Evolutionary conservation across 2,797 vertebrate genomes (phyloP).

Genomic region (Mycteria americana): DNA sequence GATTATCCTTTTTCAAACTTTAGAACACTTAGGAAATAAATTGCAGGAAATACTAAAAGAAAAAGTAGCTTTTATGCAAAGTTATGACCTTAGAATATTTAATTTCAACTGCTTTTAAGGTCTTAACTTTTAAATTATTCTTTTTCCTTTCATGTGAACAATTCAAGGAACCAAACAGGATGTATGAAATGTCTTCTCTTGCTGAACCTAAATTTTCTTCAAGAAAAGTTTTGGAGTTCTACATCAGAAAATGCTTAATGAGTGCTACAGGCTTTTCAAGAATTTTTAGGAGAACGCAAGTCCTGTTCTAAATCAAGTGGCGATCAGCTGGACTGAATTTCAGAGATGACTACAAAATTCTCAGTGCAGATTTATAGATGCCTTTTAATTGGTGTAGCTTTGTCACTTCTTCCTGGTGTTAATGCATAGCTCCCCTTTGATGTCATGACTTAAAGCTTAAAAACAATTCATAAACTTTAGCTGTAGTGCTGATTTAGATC

Average conservation of each 20-base stretch:
- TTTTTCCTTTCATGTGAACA: neutral
- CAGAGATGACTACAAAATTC: neutral
- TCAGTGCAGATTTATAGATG: neutral
- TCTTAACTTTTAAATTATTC: neutral
- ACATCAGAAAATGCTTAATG: neutral
- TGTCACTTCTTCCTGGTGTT: neutral
- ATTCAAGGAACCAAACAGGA: neutral
- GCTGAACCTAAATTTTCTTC: neutral
- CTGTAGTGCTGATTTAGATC: neutral
- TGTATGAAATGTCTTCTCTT: neutral
- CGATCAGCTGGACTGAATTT: neutral
- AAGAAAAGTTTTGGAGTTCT: neutral
- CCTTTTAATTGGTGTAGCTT: neutral
- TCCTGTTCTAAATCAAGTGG: neutral
- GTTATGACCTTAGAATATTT: neutral
- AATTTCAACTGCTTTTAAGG: neutral
- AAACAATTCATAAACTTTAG: neutral
- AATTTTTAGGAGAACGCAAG: neutral
- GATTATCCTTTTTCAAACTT: neutral
- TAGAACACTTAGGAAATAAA: neutral
- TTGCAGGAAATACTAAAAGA: neutral
- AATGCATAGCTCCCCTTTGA: neutral
- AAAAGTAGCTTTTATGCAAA: neutral
- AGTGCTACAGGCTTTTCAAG: neutral
- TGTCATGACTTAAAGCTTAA: neutral